These are phyloP conservation scores for Atrichornis clamosus DNA, from an alignment of 2,113 vertebrate genomes.

Conservation along the genomic window DNA sequence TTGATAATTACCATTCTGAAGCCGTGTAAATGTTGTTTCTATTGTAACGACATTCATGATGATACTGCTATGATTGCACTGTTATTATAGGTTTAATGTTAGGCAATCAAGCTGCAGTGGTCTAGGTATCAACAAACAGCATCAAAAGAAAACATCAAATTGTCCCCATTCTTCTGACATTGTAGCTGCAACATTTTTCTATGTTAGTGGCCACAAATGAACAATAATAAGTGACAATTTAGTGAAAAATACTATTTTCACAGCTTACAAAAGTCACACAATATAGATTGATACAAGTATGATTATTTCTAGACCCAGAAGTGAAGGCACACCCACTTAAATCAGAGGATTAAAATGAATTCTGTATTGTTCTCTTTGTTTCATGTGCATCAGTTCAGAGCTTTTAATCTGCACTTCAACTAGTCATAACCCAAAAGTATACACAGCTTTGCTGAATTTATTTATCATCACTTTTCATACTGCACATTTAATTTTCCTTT, in stretches of 20 bases:
- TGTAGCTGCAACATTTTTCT: slow-evolving; percentile 85
- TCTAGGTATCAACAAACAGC: slow-evolving; percentile 99
- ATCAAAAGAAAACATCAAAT: slow-evolving; percentile 94
- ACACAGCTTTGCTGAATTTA: slow-evolving; percentile 55
- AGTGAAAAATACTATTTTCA: slow-evolving; percentile 85
- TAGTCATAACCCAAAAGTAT: slow-evolving; percentile 49
- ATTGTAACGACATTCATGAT: slow-evolving; percentile 88
- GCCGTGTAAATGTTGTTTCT: slow-evolving; percentile 88
- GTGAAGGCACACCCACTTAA: slow-evolving; percentile 69
- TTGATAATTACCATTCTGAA: slow-evolving; percentile 96
- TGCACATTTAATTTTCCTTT: slow-evolving; percentile 40
- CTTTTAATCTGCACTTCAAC: slow-evolving; percentile 64
- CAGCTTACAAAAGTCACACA: slow-evolving; percentile 81
- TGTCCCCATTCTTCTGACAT: slow-evolving; percentile 97
- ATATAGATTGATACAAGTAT: slow-evolving; percentile 85
- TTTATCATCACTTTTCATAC: slow-evolving; percentile 53
- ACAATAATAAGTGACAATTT: slow-evolving; percentile 94
- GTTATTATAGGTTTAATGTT: slow-evolving; percentile 99
- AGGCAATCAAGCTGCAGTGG: slow-evolving; percentile 99
- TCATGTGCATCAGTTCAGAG: slow-evolving; percentile 59
- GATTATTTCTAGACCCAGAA: slow-evolving; percentile 77
- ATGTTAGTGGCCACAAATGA: slow-evolving; percentile 86
- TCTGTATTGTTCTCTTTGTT: slow-evolving; percentile 69
- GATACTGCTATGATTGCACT: slow-evolving; percentile 99
- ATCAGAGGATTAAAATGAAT: slow-evolving; percentile 77